Evolutionary conservation across 2,888 invertebrate genomes (phyloP).

Genomic region (Eurytoma adleriae): DNA sequence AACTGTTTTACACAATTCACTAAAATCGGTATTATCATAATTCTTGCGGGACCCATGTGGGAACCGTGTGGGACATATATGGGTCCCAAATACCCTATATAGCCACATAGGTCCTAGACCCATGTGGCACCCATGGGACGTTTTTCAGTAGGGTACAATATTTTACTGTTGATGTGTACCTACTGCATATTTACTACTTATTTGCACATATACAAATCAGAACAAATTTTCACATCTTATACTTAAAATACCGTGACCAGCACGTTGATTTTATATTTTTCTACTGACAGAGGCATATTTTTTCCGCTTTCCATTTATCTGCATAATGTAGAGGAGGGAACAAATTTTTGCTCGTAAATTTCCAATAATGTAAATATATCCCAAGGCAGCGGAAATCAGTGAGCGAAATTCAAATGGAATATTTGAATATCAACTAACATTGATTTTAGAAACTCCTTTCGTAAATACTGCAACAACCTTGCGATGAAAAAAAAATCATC

Average conservation of each 20-base stretch:
- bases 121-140: no score
- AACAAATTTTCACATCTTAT: neutral
- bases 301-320: constrained; percentile 29
- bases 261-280: constrained; percentile 38
- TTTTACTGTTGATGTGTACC: no score
- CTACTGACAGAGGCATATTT: neutral
- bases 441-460: constrained; percentile 31
- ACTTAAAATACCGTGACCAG: constrained; percentile 22
- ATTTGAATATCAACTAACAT: constrained; percentile 46
- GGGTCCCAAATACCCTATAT: no score
- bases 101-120: no score
- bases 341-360: constrained; percentile 43
- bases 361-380: constrained; percentile 45
- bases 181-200: no score
- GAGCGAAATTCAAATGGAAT: constrained; percentile 42
- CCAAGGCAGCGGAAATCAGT: constrained; percentile 47
- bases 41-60: no score
- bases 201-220: no score
- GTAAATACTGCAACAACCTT: constrained; percentile 1
- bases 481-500: neutral
- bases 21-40: no score
- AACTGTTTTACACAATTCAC: no score
- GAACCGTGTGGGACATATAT: no score
- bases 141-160: no score
- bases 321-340: constrained; percentile 22